phyloP scores from a whole-genome alignment of 2,797 vertebrate species.

The Clarias pachynema region DNA sequence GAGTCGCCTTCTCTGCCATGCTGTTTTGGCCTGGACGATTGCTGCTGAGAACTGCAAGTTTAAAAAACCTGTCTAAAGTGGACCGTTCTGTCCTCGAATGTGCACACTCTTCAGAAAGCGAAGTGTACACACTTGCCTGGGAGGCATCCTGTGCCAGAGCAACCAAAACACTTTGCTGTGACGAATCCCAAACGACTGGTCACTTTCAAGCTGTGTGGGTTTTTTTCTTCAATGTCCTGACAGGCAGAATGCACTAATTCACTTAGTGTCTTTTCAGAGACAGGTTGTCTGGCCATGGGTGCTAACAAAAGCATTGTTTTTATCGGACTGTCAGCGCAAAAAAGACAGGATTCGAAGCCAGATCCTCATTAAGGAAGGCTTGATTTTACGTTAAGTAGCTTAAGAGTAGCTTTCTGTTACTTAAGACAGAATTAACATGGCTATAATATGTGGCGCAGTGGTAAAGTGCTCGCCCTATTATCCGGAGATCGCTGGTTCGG shows the following conservation, averaged over 20 bases:
- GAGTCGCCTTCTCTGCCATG: not conserved
- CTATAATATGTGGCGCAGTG: too few species aligned
- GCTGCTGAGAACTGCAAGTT: not conserved
- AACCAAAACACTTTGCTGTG: not conserved
- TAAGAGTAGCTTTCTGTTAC: not conserved
- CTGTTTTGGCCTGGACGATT: not conserved
- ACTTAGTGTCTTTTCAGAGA: slow-evolving; percentile 44
- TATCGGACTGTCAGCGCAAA: slow-evolving; percentile 14
- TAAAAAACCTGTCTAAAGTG: slow-evolving; percentile 11
- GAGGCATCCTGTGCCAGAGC: not conserved
- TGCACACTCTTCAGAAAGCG: not conserved
- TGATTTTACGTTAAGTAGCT: not conserved
- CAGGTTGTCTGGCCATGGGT: slow-evolving; percentile 7
- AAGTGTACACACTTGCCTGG: not conserved
- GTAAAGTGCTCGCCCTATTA: too few species aligned
- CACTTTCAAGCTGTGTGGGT: slow-evolving; percentile 7
- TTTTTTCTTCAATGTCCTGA: slow-evolving; percentile 26
- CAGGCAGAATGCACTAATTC: slow-evolving; percentile 43
- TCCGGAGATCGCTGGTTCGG: too few species aligned
- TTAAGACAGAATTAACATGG: not conserved
- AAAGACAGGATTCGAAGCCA: not conserved
- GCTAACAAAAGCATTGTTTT: slow-evolving; percentile 45
- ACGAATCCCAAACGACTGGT: not conserved
- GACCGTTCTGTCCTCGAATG: not conserved
- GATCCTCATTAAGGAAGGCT: not conserved